Percentiles rank a stretch among this genome's conserved stretches.
Evolutionary conservation across 2,797 vertebrate species (phyloP).

Genomic region (Lophius americanus): DNA sequence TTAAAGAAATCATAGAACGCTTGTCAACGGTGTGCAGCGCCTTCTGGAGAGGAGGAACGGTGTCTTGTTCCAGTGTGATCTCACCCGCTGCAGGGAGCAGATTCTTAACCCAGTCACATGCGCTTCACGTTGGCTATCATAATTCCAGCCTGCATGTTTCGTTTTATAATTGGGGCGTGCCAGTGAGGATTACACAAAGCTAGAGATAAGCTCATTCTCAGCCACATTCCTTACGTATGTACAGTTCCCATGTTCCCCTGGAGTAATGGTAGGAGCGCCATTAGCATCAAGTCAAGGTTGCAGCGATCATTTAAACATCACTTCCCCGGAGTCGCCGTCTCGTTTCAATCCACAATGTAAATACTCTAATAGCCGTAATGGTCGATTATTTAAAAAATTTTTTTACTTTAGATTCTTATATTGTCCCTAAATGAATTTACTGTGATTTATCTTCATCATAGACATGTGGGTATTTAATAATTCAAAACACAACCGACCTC

Average conservation of each 20-base stretch:
- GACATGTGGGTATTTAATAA: conserved; percentile 43
- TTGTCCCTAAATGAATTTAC: conserved; percentile 24
- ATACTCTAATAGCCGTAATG: conserved; percentile 11
- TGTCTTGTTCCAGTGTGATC: conserved; percentile 16
- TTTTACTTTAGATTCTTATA: conserved; percentile 25
- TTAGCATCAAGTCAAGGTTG: conserved; percentile 23
- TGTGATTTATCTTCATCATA: conserved; percentile 33
- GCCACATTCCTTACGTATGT: conserved; percentile 54
- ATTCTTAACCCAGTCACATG: conserved; percentile 71
- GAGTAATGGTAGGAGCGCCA: conserved; percentile 11
- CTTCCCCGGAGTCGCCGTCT: neutral
- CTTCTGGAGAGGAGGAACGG: conserved; percentile 2
- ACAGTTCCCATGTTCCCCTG: conserved; percentile 33
- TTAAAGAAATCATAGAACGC: too few species aligned
- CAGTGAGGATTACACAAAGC: conserved; percentile 72
- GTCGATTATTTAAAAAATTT: conserved; percentile 20
- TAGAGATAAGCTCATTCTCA: conserved; percentile 69
- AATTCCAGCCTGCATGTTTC: conserved; percentile 58
- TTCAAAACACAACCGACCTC: conserved; percentile 44
- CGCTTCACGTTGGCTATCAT: conserved; percentile 59
- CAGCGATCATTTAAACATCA: conserved; percentile 31
- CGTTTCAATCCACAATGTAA: neutral
- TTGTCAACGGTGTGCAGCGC: neutral
- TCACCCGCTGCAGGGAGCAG: conserved; percentile 25
- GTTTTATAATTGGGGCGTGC: conserved; percentile 66